Percentiles rank a stretch among this genome's conserved stretches.
These are phyloP conservation scores for Aleiodes alternator DNA, from an alignment of 2,888 invertebrate species.

Conservation along the genomic window DNA sequence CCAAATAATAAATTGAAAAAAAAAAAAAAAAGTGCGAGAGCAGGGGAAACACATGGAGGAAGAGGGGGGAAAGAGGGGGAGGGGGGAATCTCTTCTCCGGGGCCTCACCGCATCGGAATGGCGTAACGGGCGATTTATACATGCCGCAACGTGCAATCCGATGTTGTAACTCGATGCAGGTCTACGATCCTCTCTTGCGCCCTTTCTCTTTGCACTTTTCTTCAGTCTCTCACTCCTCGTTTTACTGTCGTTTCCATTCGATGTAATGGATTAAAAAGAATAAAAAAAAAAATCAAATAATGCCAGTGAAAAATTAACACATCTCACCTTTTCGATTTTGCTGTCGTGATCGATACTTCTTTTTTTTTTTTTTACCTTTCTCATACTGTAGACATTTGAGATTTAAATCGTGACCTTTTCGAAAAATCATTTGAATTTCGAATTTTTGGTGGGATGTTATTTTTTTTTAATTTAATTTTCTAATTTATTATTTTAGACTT, in stretches of 20 bases:
- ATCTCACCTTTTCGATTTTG: slow-evolving; percentile 31
- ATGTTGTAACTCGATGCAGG: slow-evolving; percentile 50
- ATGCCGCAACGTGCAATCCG: slow-evolving; percentile 50
- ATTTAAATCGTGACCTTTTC: slow-evolving; percentile 17
- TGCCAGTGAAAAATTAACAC: slow-evolving; percentile 31
- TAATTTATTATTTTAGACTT: background rate
- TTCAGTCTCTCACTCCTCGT: slow-evolving; percentile 29
- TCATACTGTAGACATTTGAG: background rate
- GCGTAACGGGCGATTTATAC: slow-evolving; percentile 51
- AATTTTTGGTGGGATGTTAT: background rate
- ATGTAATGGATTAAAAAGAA: background rate
- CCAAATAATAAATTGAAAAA: no score
- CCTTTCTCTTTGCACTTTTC: slow-evolving; percentile 50
- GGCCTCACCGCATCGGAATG: slow-evolving; percentile 48
- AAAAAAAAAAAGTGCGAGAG: no score
- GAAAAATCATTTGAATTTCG: slow-evolving; percentile 5
- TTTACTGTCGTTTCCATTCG: background rate
- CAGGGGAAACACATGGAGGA: slow-evolving; percentile 1
- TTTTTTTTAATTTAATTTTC: background rate
- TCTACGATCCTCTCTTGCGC: slow-evolving; percentile 48
- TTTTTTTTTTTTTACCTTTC: background rate
- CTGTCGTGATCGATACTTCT: slow-evolving; percentile 5
- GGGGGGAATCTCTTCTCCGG: slow-evolving; percentile 36
- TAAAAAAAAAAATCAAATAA: background rate
- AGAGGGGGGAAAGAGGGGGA: background rate